A percentile compares a stretch with the other conserved stretches of the same genome.
Conservation (phyloP, 1,140 invertebrate genomes). For the Rhagoletis zephyria region DNA sequence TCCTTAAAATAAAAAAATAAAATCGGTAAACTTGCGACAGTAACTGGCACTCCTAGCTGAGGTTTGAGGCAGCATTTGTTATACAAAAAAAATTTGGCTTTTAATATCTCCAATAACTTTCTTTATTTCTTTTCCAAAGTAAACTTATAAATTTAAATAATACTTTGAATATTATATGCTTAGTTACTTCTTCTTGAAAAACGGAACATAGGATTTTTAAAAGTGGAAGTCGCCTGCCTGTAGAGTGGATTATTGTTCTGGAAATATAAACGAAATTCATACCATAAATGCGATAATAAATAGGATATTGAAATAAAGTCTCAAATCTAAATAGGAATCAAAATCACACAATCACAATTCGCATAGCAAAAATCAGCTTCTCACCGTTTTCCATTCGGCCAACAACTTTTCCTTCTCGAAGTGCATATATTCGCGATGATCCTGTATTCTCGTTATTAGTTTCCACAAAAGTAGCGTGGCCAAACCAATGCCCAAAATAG, state of each 20-base stretch:
- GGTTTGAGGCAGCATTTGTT: too few relatives aligned
- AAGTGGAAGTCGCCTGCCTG: neutral
- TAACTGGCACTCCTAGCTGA: too few relatives aligned
- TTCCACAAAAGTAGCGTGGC: constrained; percentile 14
- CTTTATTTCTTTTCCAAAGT: too few relatives aligned
- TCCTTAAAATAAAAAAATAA: too few relatives aligned
- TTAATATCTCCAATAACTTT: too few relatives aligned
- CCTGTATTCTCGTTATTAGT: neutral
- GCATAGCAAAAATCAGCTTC: neutral
- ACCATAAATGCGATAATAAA: neutral
- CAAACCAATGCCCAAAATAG: neutral
- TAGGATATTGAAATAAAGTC: neutral
- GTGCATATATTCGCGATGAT: neutral
- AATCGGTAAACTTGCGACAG: too few relatives aligned
- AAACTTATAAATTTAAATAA: too few relatives aligned
- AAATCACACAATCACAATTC: neutral
- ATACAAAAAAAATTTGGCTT: too few relatives aligned
- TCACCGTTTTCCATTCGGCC: neutral
- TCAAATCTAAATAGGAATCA: neutral
- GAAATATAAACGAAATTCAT: neutral
- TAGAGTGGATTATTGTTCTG: neutral
- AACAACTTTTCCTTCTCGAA: neutral
- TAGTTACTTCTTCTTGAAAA: too few relatives aligned
- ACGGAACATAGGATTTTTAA: neutral
- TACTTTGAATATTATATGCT: too few relatives aligned